These are phyloP conservation scores for Sisor rabdophorus DNA, from an alignment of 2,113 vertebrate species.

Conservation along the genomic window DNA sequence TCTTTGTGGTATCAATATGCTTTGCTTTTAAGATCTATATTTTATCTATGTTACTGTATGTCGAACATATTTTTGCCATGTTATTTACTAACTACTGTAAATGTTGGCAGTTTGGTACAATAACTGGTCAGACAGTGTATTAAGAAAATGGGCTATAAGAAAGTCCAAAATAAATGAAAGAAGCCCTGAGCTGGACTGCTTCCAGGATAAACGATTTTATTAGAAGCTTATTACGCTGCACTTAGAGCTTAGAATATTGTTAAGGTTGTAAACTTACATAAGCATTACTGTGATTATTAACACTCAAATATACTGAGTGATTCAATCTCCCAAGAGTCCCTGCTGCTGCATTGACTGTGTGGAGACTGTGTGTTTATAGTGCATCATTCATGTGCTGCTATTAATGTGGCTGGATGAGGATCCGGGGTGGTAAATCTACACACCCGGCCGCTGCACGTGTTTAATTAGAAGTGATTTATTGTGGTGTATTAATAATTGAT, in stretches of 20 bases:
- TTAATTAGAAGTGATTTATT: constrained; percentile 57
- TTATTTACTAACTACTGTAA: background rate
- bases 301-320: constrained; percentile 11
- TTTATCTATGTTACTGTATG: background rate
- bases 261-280: constrained; percentile 17
- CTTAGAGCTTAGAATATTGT: constrained; percentile 3
- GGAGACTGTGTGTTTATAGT: constrained; percentile 42
- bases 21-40: too few relatives aligned
- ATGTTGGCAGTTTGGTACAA: background rate
- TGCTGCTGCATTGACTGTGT: constrained; percentile 29
- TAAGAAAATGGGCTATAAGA: background rate
- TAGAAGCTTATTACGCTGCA: constrained; percentile 34
- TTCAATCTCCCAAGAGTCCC: background rate
- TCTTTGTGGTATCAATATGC: too few relatives aligned
- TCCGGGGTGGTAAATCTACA: constrained; percentile 53
- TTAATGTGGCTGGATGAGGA: constrained; percentile 48
- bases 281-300: constrained; percentile 25
- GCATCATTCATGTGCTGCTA: constrained; percentile 53
- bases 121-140: background rate
- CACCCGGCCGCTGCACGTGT: constrained; percentile 45
- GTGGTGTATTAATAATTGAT: constrained; percentile 55
- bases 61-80: background rate
- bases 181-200: constrained; percentile 55
- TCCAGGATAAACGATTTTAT: constrained; percentile 43
- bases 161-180: constrained; percentile 54